Conservation (phyloP, 2,888 invertebrate genomes). For the Machimus rusticus region DNA sequence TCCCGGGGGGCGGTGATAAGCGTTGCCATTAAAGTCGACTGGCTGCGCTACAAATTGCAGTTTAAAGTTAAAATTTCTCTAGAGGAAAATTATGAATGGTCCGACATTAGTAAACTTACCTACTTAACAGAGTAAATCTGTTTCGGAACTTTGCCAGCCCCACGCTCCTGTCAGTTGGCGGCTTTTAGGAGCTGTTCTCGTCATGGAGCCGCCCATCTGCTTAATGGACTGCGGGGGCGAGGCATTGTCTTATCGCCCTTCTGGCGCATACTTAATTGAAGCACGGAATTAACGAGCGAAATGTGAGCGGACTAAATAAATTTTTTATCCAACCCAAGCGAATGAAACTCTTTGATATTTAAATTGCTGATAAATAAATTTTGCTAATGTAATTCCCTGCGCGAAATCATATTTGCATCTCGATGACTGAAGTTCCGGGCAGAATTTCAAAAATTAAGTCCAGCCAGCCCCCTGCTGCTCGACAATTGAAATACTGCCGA, state of each 20-base stretch:
- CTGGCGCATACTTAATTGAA: background rate
- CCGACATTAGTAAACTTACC: background rate
- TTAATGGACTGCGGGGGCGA: background rate
- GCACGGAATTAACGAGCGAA: background rate
- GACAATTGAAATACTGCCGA: background rate
- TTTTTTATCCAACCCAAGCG: background rate
- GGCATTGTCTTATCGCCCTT: background rate
- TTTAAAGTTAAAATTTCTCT: slow-evolving; percentile 17
- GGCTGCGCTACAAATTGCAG: background rate
- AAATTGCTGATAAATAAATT: background rate
- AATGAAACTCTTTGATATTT: background rate
- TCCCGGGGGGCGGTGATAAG: background rate
- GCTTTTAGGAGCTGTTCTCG: background rate
- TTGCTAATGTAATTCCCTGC: background rate
- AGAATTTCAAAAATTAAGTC: background rate
- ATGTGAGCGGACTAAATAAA: background rate
- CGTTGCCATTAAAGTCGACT: background rate
- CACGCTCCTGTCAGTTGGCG: background rate
- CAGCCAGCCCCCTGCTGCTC: background rate
- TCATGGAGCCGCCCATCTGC: background rate
- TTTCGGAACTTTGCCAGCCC: background rate
- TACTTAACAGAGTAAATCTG: background rate
- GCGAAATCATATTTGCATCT: background rate
- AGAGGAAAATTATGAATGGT: background rate
- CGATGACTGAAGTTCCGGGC: background rate